Conservation (phyloP, 2,888 invertebrate genomes). For the Chromoteleia sp. region DNA sequence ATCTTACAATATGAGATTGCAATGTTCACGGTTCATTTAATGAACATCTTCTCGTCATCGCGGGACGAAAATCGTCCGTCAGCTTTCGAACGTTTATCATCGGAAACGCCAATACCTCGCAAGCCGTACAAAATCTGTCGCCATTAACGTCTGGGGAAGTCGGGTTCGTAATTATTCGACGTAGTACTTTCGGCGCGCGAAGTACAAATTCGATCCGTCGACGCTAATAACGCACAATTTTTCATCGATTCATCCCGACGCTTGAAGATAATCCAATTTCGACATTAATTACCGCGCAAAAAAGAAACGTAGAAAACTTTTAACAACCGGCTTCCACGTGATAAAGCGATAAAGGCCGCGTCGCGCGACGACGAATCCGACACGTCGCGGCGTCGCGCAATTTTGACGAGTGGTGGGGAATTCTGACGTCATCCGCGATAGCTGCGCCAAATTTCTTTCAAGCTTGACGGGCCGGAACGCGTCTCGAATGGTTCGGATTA, state of each 20-base stretch:
- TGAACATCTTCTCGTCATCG: no score
- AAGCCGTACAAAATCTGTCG: conserved; percentile 32
- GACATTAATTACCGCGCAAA: conserved; percentile 39
- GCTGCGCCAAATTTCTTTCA: conserved; percentile 8
- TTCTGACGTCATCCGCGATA: conserved; percentile 1
- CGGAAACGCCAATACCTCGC: neutral
- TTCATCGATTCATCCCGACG: conserved; percentile 49
- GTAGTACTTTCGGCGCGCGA: conserved; percentile 28
- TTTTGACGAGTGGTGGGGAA: conserved; percentile 10
- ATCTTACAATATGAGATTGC: neutral
- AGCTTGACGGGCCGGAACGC: conserved; percentile 8
- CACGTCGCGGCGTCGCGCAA: conserved; percentile 12
- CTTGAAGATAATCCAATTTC: conserved; percentile 55
- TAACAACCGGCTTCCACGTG: conserved; percentile 15
- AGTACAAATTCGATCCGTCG: conserved; percentile 46
- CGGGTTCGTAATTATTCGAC: conserved; percentile 49
- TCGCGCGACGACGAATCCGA: conserved; percentile 21
- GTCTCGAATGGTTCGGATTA: conserved; percentile 7
- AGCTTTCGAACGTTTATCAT: conserved; percentile 5
- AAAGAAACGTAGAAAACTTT: conserved; percentile 32
- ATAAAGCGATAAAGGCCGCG: conserved; percentile 4
- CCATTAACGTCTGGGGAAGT: conserved; percentile 47
- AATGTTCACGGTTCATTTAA: no score
- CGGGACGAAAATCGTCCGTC: neutral
- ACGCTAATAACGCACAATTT: conserved; percentile 56